Evolutionary conservation across 2,888 invertebrate genomes (phyloP), one percentile per base, ranked within the genome.

Genomic region (Ctenicera cuprea): DNA sequence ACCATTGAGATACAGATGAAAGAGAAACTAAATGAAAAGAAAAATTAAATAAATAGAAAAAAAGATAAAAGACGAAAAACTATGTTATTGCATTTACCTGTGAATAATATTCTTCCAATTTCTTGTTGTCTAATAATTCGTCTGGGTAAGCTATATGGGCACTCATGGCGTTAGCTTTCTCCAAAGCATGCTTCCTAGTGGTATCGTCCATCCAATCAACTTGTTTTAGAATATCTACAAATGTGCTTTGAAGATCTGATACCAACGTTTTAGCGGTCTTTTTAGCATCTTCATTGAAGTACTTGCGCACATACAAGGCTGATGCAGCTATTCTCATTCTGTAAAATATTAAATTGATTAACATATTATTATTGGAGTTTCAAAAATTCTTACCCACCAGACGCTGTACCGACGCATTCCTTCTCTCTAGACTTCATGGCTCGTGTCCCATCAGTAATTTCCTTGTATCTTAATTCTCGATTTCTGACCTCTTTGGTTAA

Each of bases 231-330:
- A 81, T 80, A 43, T 82, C 78, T 62, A 82, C 81, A 75, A 86
- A 85, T 71, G 82, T 82, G 50, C 77, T 78, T 79, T 84, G 85
- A 70, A 87, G 82, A 73, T 82, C 81, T 63, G 81, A 77, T 64
- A 85, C 83, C 73, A 87, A 82, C 20, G 82, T 80, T 12, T 80
- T 70, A 16, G 83, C 82, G 22, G 80, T 78, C 11, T 76, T 74
- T 76, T 81, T 82, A 9, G 78, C 80, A 7, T 83, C 82, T 57
- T 83, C 82, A 77, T 94, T 91, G 88, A 96, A 96, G 84, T 94
- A 93, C 82, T 93, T 93, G 67, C 92, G 89, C 1, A 96, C 94
- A 86, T 95, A 96, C 11, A 95, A 88, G 0, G 95, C 93, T 26
- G 95, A 95, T 20, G 92, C 91, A 5, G 93, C 91, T 48, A 54